A percentile compares a stretch with the other conserved stretches of the same genome.
These are phyloP conservation scores for Bovichtus diacanthus DNA, from an alignment of 2,797 vertebrate species.

Conservation along the genomic window DNA sequence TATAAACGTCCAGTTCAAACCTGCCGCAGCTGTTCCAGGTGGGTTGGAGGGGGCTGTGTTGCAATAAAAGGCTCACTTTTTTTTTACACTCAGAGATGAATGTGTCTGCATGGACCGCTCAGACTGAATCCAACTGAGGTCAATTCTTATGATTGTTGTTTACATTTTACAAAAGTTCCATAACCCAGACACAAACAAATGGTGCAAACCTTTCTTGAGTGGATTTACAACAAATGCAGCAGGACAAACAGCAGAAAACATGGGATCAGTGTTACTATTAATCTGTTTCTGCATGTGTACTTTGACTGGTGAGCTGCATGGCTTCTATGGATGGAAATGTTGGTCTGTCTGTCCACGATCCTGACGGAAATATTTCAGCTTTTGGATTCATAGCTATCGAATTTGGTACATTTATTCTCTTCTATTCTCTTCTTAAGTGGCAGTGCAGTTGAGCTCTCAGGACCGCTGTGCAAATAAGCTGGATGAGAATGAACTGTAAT, in stretches of 20 bases:
- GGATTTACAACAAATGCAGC: background rate
- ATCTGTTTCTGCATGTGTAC: background rate
- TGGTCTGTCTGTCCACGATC: background rate
- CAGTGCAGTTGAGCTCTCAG: fast-evolving
- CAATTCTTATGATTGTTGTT: background rate
- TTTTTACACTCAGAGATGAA: no score
- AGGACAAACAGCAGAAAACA: background rate
- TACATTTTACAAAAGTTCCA: background rate
- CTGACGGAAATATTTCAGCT: background rate
- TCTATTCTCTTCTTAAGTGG: background rate
- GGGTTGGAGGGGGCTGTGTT: background rate
- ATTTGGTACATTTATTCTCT: no score
- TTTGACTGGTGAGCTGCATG: background rate
- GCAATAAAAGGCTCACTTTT: slow-evolving; percentile 9
- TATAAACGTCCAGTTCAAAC: slow-evolving; percentile 46
- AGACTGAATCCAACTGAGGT: background rate
- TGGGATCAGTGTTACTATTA: background rate
- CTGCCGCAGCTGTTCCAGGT: slow-evolving; percentile 28
- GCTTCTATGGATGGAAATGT: no score
- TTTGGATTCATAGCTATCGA: no score
- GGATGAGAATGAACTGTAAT: background rate
- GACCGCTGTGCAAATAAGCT: background rate
- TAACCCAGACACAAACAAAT: background rate
- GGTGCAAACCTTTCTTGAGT: background rate
- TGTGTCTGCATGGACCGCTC: background rate